Evolutionary conservation across 2,888 invertebrate species (phyloP).

Genomic region (Mythimna pallens): DNA sequence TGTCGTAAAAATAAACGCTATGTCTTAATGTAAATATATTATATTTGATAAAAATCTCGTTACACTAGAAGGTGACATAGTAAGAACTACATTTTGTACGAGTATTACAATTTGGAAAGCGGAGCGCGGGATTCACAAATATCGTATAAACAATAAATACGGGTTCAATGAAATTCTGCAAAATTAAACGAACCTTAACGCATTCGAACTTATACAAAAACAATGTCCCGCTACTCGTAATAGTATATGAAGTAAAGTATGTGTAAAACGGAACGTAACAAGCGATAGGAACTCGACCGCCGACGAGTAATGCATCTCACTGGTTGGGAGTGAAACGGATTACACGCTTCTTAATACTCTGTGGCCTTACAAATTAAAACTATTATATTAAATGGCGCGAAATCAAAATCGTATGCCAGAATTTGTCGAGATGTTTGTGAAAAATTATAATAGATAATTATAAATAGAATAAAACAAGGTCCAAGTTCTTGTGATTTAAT

Average conservation of each 20-base stretch:
- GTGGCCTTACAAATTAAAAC: slow-evolving; percentile 39
- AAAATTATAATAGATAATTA: slow-evolving; percentile 24
- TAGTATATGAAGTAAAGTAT: slow-evolving; percentile 5
- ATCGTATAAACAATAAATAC: neutral
- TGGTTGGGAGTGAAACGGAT: slow-evolving; percentile 77
- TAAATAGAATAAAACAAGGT: slow-evolving; percentile 27
- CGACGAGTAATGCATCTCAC: slow-evolving; percentile 72
- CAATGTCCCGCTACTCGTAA: slow-evolving; percentile 13
- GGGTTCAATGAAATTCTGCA: slow-evolving; percentile 14
- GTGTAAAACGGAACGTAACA: slow-evolving; percentile 36
- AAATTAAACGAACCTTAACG: neutral
- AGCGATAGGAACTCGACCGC: slow-evolving; percentile 76
- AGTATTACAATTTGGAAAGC: slow-evolving; percentile 58
- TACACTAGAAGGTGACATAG: slow-evolving; percentile 85
- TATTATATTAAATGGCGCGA: slow-evolving; percentile 46
- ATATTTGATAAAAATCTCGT: slow-evolving; percentile 66
- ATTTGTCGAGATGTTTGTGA: slow-evolving; percentile 12
- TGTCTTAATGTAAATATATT: slow-evolving; percentile 67
- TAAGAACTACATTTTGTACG: slow-evolving; percentile 83
- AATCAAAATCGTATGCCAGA: slow-evolving; percentile 21
- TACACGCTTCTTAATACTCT: slow-evolving; percentile 56
- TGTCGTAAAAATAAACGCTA: slow-evolving; percentile 77
- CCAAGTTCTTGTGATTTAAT: neutral
- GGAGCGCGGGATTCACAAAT: slow-evolving; percentile 12
- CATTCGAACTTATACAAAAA: neutral